A percentile compares a stretch with the other conserved stretches of the same genome.
These are phyloP conservation scores for Eulithis prunata DNA, from an alignment of 2,888 invertebrate genomes.

Conservation along the genomic window DNA sequence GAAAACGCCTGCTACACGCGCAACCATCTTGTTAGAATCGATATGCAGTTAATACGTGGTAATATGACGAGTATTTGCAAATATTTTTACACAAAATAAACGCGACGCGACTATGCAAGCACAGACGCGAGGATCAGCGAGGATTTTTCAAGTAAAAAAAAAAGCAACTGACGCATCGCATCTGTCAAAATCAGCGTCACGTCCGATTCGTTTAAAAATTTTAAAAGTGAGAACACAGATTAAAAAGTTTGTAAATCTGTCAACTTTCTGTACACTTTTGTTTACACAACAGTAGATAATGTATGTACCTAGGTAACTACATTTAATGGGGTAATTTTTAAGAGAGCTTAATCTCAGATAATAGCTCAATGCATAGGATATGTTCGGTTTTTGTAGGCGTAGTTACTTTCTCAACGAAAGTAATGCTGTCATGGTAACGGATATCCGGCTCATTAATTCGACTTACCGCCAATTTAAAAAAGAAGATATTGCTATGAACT, in stretches of 20 bases:
- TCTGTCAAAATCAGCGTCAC: conserved; percentile 71
- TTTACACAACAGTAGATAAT: too few relatives aligned
- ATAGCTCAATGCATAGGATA: too few relatives aligned
- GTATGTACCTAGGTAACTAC: too few relatives aligned
- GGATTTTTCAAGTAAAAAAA: conserved; percentile 38
- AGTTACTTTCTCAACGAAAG: neutral
- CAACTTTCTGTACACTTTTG: too few relatives aligned
- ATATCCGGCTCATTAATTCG: neutral
- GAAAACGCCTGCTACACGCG: conserved; percentile 87
- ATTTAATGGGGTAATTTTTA: too few relatives aligned
- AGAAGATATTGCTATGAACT: too few relatives aligned
- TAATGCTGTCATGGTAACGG: neutral
- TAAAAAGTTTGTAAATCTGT: neutral
- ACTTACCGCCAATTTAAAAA: neutral
- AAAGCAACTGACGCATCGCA: conserved; percentile 18
- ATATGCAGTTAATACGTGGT: conserved; percentile 37
- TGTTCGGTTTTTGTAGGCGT: too few relatives aligned
- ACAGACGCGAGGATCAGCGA: too few relatives aligned
- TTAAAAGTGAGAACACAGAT: neutral
- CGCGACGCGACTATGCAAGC: conserved; percentile 38
- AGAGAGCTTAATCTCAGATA: too few relatives aligned
- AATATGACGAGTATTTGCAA: conserved; percentile 43
- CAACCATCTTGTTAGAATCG: conserved; percentile 83
- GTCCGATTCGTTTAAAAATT: conserved; percentile 31
- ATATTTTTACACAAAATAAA: conserved; percentile 44